Evolutionary conservation across 2,888 invertebrate species (phyloP), one percentile per base, ranked within the genome.

Genomic region (Sympetrum striolatum): DNA sequence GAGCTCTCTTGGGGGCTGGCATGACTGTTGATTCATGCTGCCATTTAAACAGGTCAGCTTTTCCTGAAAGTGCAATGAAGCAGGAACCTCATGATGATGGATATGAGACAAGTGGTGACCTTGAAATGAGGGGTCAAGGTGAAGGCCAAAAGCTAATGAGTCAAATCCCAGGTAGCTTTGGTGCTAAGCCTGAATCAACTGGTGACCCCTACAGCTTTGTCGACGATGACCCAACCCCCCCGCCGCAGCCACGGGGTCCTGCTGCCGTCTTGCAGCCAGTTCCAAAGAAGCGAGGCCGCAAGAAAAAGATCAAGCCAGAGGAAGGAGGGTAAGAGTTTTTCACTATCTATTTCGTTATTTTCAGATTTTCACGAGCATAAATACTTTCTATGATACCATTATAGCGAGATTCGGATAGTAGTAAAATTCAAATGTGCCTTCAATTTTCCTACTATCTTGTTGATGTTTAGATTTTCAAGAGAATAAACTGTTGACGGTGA

Each of bases 71-170:
- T 91, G 90, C 91, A 90, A 93, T 93, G 94, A 95, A 94, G 94
- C 95, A 96, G 93, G 97, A 97, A 95, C 96, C 96, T 93, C 96
- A 97, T 93, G 98, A 98, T 95, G 98, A 98, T 95, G 98, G 98
- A 92, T 98, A 98, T 95, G 98, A 98, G 95, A 97, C 98, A 92
- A 97, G 97, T 94, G 93, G 93, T 82, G 92, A 93, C 91, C 91
- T 93, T 90, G 93, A 93, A 86, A 91, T 93, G 90, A 92, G 93
- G 90, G 91, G 91, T 82, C 92, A 92, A 91, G 91, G 91, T 60
- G 92, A 92, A 90, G 91, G 86, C 79, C 92, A 91, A 82, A 92
- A 92, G 91, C 90, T 92, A 90, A 91, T 91, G 90, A 90, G 90
- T 93, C 94, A 93, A 93, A 94, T 93, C 92, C 94, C 93, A 91